Evolutionary conservation across 1,140 invertebrate genomes (phyloP), one percentile per base, ranked within the genome.

Genomic region (Meloidogyne hapla): DNA sequence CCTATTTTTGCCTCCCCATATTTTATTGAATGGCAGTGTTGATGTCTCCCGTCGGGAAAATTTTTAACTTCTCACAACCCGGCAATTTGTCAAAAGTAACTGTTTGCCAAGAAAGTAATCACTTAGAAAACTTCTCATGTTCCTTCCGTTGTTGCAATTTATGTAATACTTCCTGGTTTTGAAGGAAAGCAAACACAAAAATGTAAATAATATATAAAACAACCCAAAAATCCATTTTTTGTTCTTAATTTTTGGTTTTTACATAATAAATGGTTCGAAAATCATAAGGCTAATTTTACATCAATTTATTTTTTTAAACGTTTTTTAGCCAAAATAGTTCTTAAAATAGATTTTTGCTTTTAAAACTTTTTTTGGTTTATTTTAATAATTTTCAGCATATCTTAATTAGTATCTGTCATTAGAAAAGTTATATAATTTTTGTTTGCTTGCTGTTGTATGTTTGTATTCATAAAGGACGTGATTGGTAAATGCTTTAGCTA

Each of bases 381-480:
- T n/a, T n/a, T n/a, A n/a, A n/a, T n/a, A 63, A 9, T 8, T 26
- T 63, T 63, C 62, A 21, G 64, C 64, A 33, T 66, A 66, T 66
- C 38, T 66, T n/a, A n/a, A 33, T 66, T 66, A 66, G 64, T 5
- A 66, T 40, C 18, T n/a, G 5, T n/a, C 2, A 26, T 5, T 28
- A 40, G 26, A 66, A 13, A 21, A 18, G n/a, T 66, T 28, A 18
- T n/a, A n/a, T 4, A n/a, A 8, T 38, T 42, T 38, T 64, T 73
- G 15, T 18, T 12, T 69, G 40, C 15, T 73, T 56, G n/a, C n/a
- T 56, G 8, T 66, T 66, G 26, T 75, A 75, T 75, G 74, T 68
- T 75, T 75, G 64, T 68, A 42, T 66, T 70, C 64, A 68, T 75
- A 23, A 75, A 75, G 42, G 74, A 75, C 84, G 80, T 75, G 23